Conservation (phyloP, 1,140 invertebrate species). For the Aethina tumida region DNA sequence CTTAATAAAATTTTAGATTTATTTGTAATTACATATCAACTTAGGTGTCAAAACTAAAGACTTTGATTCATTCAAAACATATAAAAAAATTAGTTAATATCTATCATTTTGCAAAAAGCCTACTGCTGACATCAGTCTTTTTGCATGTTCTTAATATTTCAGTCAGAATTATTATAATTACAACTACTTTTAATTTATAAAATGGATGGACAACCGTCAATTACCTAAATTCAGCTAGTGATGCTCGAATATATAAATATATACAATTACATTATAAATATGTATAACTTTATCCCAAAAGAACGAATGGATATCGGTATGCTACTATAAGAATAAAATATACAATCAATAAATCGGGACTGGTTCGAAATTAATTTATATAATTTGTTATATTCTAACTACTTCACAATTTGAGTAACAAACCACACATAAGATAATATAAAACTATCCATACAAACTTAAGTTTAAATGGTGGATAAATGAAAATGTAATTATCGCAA, state of each 20-base stretch:
- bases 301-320: neutral
- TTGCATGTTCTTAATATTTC: constrained; percentile 21
- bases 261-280: constrained; percentile 8
- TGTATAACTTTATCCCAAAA: too few species aligned
- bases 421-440: neutral
- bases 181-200: constrained; percentile 8
- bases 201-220: constrained; percentile 18
- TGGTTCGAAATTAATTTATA: constrained; percentile 2
- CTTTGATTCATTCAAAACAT: constrained; percentile 12
- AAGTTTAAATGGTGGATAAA: too few species aligned
- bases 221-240: constrained; percentile 8
- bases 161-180: constrained; percentile 16
- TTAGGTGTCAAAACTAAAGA: constrained; percentile 5
- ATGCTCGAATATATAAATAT: constrained; percentile 9
- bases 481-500: too few species aligned
- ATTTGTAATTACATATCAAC: constrained; percentile 6
- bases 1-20: constrained; percentile 21
- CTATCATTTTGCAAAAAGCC: constrained; percentile 22
- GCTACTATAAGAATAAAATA: constrained; percentile 1
- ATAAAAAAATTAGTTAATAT: constrained; percentile 5
- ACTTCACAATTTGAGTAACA: too few species aligned
- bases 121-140: constrained; percentile 27
- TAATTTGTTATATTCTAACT: too few species aligned
- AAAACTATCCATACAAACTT: constrained; percentile 3
- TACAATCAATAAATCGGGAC: constrained; percentile 6